Evolutionary conservation across 2,888 invertebrate genomes (phyloP).

Genomic region (Drosophila nr. fundita): DNA sequence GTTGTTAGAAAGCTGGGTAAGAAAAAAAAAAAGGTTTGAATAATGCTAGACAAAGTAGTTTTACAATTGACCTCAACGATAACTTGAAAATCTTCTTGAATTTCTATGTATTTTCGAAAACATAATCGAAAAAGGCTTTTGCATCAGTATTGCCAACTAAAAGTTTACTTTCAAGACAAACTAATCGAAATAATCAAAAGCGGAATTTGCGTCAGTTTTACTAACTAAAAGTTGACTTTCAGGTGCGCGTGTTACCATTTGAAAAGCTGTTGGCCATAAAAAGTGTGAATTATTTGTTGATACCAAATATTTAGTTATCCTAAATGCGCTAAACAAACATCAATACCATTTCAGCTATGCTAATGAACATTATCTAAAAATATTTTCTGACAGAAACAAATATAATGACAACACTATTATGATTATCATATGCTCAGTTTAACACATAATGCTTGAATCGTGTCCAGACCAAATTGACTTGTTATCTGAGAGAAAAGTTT

Average conservation of each 20-base stretch:
- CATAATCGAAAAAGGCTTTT: not conserved
- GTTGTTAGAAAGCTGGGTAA: conserved; percentile 20
- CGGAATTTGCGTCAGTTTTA: not conserved
- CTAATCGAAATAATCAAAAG: not conserved
- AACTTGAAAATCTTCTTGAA: not conserved
- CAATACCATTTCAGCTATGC: not conserved
- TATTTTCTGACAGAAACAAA: not conserved
- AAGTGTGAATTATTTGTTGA: conserved; percentile 6
- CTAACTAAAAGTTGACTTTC: not conserved
- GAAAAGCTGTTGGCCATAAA: not conserved
- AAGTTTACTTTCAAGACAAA: not conserved
- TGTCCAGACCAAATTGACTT: conserved; percentile 49
- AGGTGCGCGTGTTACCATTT: not conserved
- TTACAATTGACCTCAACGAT: not conserved
- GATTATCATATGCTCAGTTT: conserved; percentile 25
- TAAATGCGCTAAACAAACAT: not conserved
- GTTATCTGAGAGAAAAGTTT: conserved; percentile 53
- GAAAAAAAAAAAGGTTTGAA: not conserved
- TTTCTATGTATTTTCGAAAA: not conserved
- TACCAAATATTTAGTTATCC: not conserved
- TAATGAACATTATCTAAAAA: not conserved
- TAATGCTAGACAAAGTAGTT: not conserved
- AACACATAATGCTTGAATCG: conserved; percentile 39
- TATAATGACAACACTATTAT: conserved; percentile 22
- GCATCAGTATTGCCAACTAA: not conserved